Percentiles rank a stretch among this genome's conserved stretches.
phyloP scores from a whole-genome alignment of 2,888 invertebrate genomes.

The Temnothorax ravouxi region DNA sequence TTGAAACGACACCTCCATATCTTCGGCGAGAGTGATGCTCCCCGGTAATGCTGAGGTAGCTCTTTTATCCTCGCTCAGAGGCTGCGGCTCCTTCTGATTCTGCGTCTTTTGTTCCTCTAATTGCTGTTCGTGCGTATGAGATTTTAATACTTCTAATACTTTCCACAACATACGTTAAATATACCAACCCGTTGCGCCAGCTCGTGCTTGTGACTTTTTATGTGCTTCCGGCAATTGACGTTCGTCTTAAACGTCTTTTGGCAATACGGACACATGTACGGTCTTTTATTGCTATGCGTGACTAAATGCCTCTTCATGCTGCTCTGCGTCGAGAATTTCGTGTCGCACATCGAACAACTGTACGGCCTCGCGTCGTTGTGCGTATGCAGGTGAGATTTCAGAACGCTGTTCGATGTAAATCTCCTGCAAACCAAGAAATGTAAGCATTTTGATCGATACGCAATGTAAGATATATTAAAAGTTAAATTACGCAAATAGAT shows the following conservation, averaged over 20 bases:
- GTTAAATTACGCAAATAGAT: not conserved
- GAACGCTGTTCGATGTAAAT: slow-evolving; percentile 88
- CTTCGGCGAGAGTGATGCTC: slow-evolving; percentile 70
- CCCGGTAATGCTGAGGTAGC: slow-evolving; percentile 65
- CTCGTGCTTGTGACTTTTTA: slow-evolving; percentile 89
- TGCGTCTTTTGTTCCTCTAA: slow-evolving; percentile 77
- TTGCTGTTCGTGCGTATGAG: slow-evolving; percentile 72
- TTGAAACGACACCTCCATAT: slow-evolving; percentile 78
- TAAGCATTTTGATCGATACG: not conserved
- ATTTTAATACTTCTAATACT: slow-evolving; percentile 17
- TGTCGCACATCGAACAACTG: slow-evolving; percentile 87
- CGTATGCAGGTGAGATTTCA: slow-evolving; percentile 88
- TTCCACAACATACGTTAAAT: not conserved
- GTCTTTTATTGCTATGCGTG: slow-evolving; percentile 86
- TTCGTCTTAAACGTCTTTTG: slow-evolving; percentile 85
- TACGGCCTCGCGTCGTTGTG: slow-evolving; percentile 87
- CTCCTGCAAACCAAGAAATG: slow-evolving; percentile 77
- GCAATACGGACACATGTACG: slow-evolving; percentile 85
- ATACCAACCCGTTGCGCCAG: slow-evolving; percentile 84
- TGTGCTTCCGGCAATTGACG: slow-evolving; percentile 89
- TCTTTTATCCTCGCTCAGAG: slow-evolving; percentile 47
- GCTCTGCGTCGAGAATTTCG: slow-evolving; percentile 85
- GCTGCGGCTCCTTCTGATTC: slow-evolving; percentile 51
- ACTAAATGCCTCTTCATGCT: slow-evolving; percentile 86
- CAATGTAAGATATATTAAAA: not conserved